Percentiles rank a stretch among this genome's conserved stretches.
Conservation (phyloP, 2,888 invertebrate genomes). For the Ceraclea dissimilis region DNA sequence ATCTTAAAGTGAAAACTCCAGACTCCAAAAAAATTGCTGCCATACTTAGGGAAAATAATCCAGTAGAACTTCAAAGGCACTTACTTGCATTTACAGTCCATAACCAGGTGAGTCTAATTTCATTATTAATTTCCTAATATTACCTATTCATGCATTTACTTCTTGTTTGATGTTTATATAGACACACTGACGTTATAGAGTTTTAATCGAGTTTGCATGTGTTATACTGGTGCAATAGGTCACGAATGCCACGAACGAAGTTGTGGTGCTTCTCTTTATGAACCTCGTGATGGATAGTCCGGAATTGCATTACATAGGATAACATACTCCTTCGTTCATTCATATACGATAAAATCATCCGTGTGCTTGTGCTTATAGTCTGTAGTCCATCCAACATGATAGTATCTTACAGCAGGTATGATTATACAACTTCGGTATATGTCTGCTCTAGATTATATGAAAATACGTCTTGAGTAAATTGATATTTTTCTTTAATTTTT, state of each 20-base stretch:
- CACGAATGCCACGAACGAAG: background rate
- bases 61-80: slow-evolving; percentile 76
- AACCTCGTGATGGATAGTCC: background rate
- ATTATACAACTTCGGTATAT: too few species aligned
- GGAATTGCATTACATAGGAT: too few species aligned
- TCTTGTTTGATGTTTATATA: too few species aligned
- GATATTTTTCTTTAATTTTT: too few species aligned
- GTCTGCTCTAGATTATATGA: too few species aligned
- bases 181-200: background rate
- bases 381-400: too few species aligned
- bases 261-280: background rate
- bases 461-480: too few species aligned
- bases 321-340: too few species aligned
- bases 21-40: slow-evolving; percentile 73
- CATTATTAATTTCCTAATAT: background rate
- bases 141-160: too few species aligned
- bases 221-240: background rate
- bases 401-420: too few species aligned
- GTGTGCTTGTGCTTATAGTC: too few species aligned
- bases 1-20: slow-evolving; percentile 56
- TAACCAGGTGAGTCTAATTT: slow-evolving; percentile 60
- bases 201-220: background rate
- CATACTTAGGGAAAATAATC: slow-evolving; percentile 75
- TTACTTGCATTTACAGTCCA: slow-evolving; percentile 73
- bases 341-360: too few species aligned